Evolutionary conservation across 2,888 invertebrate genomes (phyloP).

Genomic region (Bhutanitis thaidina): DNA sequence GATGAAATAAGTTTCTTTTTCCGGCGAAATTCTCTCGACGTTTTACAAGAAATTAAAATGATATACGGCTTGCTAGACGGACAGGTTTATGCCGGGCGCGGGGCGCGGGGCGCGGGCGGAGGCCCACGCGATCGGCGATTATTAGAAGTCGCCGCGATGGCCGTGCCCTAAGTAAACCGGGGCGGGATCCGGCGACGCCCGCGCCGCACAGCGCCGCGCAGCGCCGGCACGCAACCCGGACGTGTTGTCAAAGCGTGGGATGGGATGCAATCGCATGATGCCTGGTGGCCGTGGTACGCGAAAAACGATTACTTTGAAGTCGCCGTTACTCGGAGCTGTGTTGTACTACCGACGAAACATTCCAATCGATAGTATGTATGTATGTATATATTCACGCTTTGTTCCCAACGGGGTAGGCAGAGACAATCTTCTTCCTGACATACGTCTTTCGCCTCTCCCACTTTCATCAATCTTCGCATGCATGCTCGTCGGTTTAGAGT

Average conservation of each 20-base stretch:
- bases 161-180: neutral
- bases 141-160: neutral
- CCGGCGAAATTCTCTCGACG: neutral
- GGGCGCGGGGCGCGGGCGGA: neutral
- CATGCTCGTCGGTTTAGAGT: too few species aligned
- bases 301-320: too few species aligned
- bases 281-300: neutral
- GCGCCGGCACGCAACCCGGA: neutral
- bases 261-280: neutral
- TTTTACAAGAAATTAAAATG: conserved; percentile 6
- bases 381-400: too few species aligned
- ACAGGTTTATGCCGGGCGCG: neutral
- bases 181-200: neutral
- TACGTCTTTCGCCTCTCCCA: too few species aligned
- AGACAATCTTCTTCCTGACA: too few species aligned
- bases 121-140: neutral
- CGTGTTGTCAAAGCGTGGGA: neutral
- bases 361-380: too few species aligned
- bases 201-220: neutral
- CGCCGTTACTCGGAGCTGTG: too few species aligned
- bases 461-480: too few species aligned
- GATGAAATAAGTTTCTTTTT: too few species aligned
- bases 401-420: too few species aligned
- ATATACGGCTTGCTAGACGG: neutral
- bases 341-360: too few species aligned